Base-by-base conservation (phyloP, 2,797 vertebrate species). In the Clarias platycephalus region DNA sequence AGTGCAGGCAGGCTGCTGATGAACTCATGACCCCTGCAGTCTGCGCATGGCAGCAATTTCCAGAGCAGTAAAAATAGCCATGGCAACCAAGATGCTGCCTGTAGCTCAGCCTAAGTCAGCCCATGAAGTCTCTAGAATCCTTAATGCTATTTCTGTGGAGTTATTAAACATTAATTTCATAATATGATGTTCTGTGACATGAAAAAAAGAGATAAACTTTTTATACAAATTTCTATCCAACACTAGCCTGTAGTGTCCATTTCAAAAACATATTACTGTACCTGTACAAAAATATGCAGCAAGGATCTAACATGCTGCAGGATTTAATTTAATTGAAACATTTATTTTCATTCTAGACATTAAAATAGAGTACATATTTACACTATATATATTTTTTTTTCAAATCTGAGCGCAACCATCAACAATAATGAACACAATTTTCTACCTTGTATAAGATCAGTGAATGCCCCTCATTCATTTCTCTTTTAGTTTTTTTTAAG, bases 381-480 rank as follows among this genome's bases (percentile, higher is more conserved):
- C 24, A 37, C 26, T 34, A 60, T 64, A n/a, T n/a, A n/a, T n/a
- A n/a, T 85, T 83, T 60, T 64, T 85, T 83, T 85, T 84, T 74
- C 4, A 7, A 77, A 60, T 71, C n/a, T 20, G 20, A 67, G n/a
- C 40, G 28, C 71, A 66, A 75, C 72, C 55, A 80, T 81, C 40
- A 64, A 86, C 85, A 91, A 93, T 92, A 91, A 92, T 89, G 87
- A 90, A 84, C 80, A 86, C 74, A 80, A 83, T 88, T 89, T 88
- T 89, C 85, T 67, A 82, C 91, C 89, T 91, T 90, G 90, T 87
- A 92, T 93, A 91, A 91, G 93, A 93, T 90, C 93, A 92, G 91
- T 92, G 91, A 94, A 94, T 94, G 93, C 89, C 88, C 88, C 89
- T 91, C 93, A 95, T 95, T 96, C 93, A 96, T 90, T 85, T 85